Evolutionary conservation across 2,888 invertebrate genomes (phyloP), one percentile per base, ranked within the genome.

Genomic region (Stenichneumon culpator): DNA sequence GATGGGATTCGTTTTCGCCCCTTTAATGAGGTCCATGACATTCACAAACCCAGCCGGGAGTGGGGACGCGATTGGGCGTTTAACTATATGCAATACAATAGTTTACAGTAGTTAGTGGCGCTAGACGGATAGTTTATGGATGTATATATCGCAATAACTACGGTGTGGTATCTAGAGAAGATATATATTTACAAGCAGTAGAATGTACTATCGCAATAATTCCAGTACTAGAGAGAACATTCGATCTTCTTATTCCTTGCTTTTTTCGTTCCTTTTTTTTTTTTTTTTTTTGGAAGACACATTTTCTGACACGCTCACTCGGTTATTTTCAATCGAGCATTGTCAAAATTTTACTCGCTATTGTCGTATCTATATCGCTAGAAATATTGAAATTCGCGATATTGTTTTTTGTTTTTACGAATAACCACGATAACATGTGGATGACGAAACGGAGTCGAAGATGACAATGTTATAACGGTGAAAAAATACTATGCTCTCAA

Each of bases 201-300:
- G 86, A 86, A 77, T 87, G 72, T 88, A 67, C 82, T 87, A 86
- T 87, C 79, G 82, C 36, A 72, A 85, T 86, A 79, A 84, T 81
- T 68, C 22, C 79, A 70, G 82, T 87, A 86, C 87, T 86, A 87
- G 88, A 88, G 81, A 86, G 74, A 89, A 87, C 86, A 81, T 88
- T 90, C 86, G 83, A 83, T 91, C 92, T 94, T 72, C 44, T 47
- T 5, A 36, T 19, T 47, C 47, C 28, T 54, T 65, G 50, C 28
- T 80, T 73, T 32, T 74, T 60, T 70, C 19, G 16, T 54, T 32
- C 11, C 2, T 67, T 28, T 68, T 73, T 80, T 72, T 95, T 95
- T 72, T 77, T 70, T 72, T 95, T 94, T 95, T 95, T 95, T 95
- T 96, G 96, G 95, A 96, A 96, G 96, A 96, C 97, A 97, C 97